Evolutionary conservation across 1,140 invertebrate species (phyloP).

Genomic region (Drosophila rufa): DNA sequence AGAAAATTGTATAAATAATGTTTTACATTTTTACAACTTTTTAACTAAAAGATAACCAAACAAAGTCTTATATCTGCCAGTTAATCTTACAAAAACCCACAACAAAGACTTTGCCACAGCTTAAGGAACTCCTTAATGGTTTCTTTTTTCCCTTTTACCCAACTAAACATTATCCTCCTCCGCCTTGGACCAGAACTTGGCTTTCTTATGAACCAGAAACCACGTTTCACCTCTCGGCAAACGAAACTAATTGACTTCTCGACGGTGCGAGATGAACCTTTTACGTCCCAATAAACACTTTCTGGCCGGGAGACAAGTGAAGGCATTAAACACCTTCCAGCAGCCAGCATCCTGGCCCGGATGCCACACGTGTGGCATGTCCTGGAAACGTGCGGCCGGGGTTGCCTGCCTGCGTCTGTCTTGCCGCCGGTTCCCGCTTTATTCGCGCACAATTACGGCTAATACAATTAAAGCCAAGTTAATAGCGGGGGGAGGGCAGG

Average conservation of each 20-base stretch:
- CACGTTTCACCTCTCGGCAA: slow-evolving; percentile 36
- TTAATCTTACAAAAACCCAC: slow-evolving; percentile 7
- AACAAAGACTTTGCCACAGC: slow-evolving; percentile 6
- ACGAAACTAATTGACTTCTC: slow-evolving; percentile 78
- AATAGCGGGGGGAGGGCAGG: slow-evolving; percentile 30
- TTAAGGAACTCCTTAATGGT: slow-evolving; percentile 6
- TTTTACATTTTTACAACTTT: not conserved
- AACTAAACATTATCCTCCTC: slow-evolving; percentile 26
- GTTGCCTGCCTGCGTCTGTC: slow-evolving; percentile 5
- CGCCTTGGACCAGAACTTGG: slow-evolving; percentile 4
- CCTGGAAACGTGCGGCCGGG: slow-evolving; percentile 10
- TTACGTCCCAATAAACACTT: slow-evolving; percentile 81
- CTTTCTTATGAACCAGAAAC: slow-evolving; percentile 23
- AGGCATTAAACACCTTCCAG: slow-evolving; percentile 56
- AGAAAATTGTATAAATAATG: too few relatives aligned
- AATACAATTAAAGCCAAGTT: slow-evolving; percentile 80
- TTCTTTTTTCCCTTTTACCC: not conserved
- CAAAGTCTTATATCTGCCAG: not conserved
- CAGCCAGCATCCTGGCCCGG: slow-evolving; percentile 13
- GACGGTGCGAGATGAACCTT: slow-evolving; percentile 56
- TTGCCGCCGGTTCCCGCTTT: slow-evolving; percentile 48
- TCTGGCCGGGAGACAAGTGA: slow-evolving; percentile 37
- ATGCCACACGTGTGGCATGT: slow-evolving; percentile 39
- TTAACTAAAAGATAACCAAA: not conserved
- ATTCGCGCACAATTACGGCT: slow-evolving; percentile 79